These are phyloP conservation scores for Microcebus murinus DNA, from an alignment of 2,113 vertebrate genomes.

Conservation along the genomic window DNA sequence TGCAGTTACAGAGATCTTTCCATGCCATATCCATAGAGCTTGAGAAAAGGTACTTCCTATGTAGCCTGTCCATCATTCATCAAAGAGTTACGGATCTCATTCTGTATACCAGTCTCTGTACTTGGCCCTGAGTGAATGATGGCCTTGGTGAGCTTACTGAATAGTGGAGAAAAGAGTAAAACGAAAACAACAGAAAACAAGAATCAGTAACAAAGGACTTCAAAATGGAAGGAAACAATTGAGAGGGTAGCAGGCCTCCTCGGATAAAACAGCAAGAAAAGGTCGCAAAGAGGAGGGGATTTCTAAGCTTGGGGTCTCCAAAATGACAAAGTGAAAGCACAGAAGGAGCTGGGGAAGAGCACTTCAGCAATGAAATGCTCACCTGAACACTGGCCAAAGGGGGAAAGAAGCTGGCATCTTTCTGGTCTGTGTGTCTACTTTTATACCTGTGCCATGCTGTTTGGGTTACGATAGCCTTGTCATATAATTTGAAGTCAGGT, in stretches of 20 bases:
- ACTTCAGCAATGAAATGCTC: background rate
- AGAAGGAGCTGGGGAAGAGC: background rate
- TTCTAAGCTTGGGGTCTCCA: background rate
- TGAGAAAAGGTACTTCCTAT: background rate
- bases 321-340: background rate
- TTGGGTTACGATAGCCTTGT: no score
- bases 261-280: background rate
- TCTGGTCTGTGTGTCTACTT: no score
- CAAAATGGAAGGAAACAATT: background rate
- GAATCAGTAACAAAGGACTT: background rate
- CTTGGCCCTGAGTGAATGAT: background rate
- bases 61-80: background rate
- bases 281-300: background rate
- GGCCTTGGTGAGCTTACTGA: background rate
- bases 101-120: background rate
- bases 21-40: background rate
- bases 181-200: background rate
- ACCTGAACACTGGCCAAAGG: background rate
- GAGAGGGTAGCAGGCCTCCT: background rate
- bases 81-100: background rate
- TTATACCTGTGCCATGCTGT: no score
- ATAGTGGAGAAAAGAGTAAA: background rate
- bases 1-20: background rate
- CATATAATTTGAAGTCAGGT: no score
- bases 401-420: background rate